Conservation (phyloP, 2,797 vertebrate species). For the Argya squamiceps region DNA sequence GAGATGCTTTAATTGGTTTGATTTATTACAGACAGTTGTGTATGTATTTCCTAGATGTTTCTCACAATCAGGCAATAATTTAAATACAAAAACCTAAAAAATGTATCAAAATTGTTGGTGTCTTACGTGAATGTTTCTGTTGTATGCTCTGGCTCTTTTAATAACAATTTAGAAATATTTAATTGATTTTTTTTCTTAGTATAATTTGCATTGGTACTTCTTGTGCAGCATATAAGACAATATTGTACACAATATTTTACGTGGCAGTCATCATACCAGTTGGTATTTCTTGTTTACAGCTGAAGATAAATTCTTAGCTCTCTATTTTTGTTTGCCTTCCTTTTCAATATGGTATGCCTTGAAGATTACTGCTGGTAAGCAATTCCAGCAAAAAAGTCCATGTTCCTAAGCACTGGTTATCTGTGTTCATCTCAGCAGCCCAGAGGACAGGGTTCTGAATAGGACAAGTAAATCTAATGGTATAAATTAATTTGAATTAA, state of each 20-base stretch:
- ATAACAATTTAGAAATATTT: background rate
- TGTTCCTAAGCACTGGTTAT: background rate
- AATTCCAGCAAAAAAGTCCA: background rate
- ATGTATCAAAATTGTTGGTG: accelerated
- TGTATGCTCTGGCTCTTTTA: background rate
- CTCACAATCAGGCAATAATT: background rate
- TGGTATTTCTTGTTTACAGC: background rate
- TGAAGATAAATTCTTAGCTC: background rate
- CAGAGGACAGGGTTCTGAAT: background rate
- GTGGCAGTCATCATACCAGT: background rate
- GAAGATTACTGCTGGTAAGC: background rate
- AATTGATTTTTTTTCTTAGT: background rate
- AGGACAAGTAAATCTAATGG: background rate
- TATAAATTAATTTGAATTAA: background rate
- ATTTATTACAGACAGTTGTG: background rate
- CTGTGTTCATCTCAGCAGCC: background rate
- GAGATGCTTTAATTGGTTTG: background rate
- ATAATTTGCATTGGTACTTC: background rate
- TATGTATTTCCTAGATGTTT: background rate
- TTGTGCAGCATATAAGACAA: background rate
- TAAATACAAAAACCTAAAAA: background rate
- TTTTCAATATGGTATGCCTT: background rate
- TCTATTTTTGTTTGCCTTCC: background rate
- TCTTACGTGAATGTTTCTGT: background rate
- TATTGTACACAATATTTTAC: background rate